Evolutionary conservation across 2,113 vertebrate genomes (phyloP), one percentile per base, ranked within the genome.

Genomic region (Xiphophorus couchianus): DNA sequence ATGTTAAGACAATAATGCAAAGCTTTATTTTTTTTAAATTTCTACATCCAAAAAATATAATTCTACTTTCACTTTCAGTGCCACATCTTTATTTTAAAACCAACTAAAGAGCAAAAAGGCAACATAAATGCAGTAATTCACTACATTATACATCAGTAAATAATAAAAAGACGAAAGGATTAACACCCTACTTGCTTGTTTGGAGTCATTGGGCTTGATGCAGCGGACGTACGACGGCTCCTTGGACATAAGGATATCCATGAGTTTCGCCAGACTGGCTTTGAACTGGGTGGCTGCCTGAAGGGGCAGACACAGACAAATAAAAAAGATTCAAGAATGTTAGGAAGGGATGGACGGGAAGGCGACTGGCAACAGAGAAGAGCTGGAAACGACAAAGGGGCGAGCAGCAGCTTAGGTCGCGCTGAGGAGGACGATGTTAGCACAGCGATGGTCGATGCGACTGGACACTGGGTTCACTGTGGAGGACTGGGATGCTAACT

Each of bases 161-260:
- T 19, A 17, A 48, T 44, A 48, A 48, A 19, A 19, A 48, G 44
- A 48, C 19, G 44, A 48, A 19, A 48, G 17, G 5, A 17, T 48
- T 48, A 14, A 17, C 39, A 28, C 60, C 72, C 1, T 88, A 93
- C 92, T 85, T 89, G 92, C 73, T 78, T 93, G 92, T 71, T 99
- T 99, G 63, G 97, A 95, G 77, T 99, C 97, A 14, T 99, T 99
- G 9, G 98, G 98, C 85, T 99, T 99, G 86, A 99, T 98, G 93
- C 97, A 99, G 75, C 97, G 97, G 37, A 99, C 92, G 61, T 99
- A 99, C 10, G 98, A 98, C 0, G 98, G 98, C 25, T 99, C 97
- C 94, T 99, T 99, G 51, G 97, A 99, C 96, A 97, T 97, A 64
- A 99, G 95, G 83, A 99, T 99, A 91, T 99, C 97, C 95, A 99